Base-by-base conservation (phyloP, 2,113 vertebrate species). In the Pelodiscus sinensis region DNA sequence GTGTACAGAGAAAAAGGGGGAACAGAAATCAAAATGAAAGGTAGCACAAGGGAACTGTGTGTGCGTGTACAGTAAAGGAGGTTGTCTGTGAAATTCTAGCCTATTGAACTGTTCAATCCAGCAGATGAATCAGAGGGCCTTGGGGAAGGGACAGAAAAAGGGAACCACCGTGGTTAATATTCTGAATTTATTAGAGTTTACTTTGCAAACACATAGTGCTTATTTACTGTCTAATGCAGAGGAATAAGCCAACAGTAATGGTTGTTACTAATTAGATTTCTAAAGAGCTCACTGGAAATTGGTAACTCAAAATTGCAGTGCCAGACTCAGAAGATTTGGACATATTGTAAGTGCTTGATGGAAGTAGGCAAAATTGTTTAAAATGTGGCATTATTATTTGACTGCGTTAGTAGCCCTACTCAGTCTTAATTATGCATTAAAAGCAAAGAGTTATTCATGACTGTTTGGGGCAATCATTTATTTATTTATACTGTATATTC, bases 381-480 rank as follows among this genome's bases (percentile, higher is more conserved):
- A 93, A 96, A 96, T 31, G 51, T 91, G 55, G 75, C 92, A 90
- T 97, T 97, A 95, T 94, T 97, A 97, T 96, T 98, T 86, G 62
- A 11, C 79, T 88, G 60, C 92, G 88, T 89, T 94, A 88, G 88
- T 85, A 94, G 91, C 73, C 94, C 85, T 90, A 94, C 78, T 95
- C 93, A 87, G 65, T 86, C 85, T 97, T 98, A 98, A 98, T 97
- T 97, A 98, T 95, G 79, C 89, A 97, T 97, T 96, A 97, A 98
- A 97, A 91, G 21, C 51, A 85, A 94, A 77, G 55, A 81, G 25
- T 96, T 97, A 96, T 95, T 98, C 97, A 97, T 95, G 92, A 92
- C 62, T 92, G 35, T 92, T 96, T 83, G 87, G 85, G 85, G 89
- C 86, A 95, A 95, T 85, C 95, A 92, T 71, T 94, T 94, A 94